Base-by-base conservation (phyloP, 2,113 vertebrate genomes). In the Xiphophorus couchianus region DNA sequence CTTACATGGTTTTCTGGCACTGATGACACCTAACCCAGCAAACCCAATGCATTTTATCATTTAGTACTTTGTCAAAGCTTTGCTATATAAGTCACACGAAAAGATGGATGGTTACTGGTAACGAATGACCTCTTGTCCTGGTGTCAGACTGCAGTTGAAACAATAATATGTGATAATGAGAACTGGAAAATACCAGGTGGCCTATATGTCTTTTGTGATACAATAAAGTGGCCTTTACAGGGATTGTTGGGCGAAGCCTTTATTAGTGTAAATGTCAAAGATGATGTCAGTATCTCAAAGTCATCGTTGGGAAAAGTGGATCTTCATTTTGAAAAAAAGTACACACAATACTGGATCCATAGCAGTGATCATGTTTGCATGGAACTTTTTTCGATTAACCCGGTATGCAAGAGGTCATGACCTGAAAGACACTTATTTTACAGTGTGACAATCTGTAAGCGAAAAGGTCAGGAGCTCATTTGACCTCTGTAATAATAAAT, bases 321-420 rank as follows among this genome's bases (percentile, higher is more conserved):
- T 84, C 69, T 54, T 30, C 44, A 65, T 31, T 62, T 58, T 76
- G 76, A 84, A 74, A 75, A 28, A 37, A 80, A 64, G 62, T 61
- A 17, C 0, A 11, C 17, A 62, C 29, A 31, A n/a, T 29, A 11
- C 37, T 42, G 37, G 28, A 51, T 75, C 54, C 19, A 31, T 33
- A 58, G 27, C 66, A 67, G 62, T 66, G 61, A 10, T 19, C 58
- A 9, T 54, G 29, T 60, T 68, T 61, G 66, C 30, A 2, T 66
- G 42, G 9, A 25, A n/a, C 2, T 10, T n/a, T 81, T 90, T 87
- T 84, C 67, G 60, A 91, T 92, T 90, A 90, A 90, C 86, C 83
- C 62, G 8, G 28, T 17, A 33, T 76, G 60, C 80, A 51, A 83
- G 25, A 77, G 80, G 81, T 30, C 37, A 69, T 80, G 61, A 90